Percentiles rank a stretch among this genome's conserved stretches.
Evolutionary conservation across 2,113 vertebrate genomes (phyloP).

Genomic region (Entelurus aequoreus): DNA sequence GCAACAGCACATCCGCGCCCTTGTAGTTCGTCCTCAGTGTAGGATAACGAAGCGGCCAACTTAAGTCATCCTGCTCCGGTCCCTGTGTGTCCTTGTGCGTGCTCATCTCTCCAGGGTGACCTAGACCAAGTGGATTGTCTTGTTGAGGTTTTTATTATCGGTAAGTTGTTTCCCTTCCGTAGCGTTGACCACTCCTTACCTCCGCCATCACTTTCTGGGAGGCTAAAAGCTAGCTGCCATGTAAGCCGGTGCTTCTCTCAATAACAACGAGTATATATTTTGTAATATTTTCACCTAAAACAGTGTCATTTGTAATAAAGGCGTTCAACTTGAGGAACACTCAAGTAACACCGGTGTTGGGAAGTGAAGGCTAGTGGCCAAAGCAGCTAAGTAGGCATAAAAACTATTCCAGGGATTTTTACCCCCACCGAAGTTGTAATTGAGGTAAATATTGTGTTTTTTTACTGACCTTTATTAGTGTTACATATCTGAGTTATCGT

Average conservation of each 20-base stretch:
- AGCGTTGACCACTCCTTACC: not conserved
- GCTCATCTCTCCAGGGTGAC: not conserved
- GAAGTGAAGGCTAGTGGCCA: not conserved
- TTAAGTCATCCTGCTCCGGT: rapidly evolving
- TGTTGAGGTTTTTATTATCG: conserved; percentile 3
- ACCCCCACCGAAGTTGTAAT: too few relatives aligned
- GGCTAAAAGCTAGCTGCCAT: not conserved
- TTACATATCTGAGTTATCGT: too few relatives aligned
- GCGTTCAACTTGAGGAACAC: not conserved
- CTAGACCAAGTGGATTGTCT: not conserved
- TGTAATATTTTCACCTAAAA: not conserved
- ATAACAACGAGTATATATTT: not conserved
- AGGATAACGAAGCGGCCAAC: conserved; percentile 59
- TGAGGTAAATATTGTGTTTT: too few relatives aligned
- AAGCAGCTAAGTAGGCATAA: too few relatives aligned
- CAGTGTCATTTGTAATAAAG: not conserved
- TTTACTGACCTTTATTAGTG: too few relatives aligned
- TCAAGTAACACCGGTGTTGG: not conserved
- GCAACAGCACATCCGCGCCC: conserved; percentile 20
- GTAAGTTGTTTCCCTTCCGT: conserved; percentile 20
- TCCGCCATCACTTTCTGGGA: conserved; percentile 3
- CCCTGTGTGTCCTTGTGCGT: not conserved
- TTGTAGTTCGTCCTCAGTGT: conserved; percentile 77
- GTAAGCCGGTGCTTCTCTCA: too few relatives aligned
- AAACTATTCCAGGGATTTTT: too few relatives aligned